These are phyloP conservation scores for Taenaris catops DNA, from an alignment of 2,888 invertebrate species.

Conservation along the genomic window DNA sequence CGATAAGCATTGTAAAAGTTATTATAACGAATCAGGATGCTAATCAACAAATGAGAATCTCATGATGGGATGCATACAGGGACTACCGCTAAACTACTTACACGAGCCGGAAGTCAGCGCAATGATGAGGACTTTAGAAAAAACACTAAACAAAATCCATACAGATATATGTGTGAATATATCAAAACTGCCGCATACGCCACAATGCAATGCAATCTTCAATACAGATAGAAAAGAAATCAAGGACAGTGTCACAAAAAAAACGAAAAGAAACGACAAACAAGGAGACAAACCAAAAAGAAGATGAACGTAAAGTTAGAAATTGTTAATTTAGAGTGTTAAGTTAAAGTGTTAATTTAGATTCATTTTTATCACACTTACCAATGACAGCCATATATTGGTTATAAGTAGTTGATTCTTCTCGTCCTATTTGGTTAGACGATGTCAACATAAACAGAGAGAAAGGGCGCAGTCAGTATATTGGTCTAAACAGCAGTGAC, in stretches of 20 bases:
- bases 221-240: slow-evolving; percentile 54
- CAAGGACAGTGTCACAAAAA: slow-evolving; percentile 43
- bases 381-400: slow-evolving; percentile 97
- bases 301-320: slow-evolving; percentile 52
- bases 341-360: slow-evolving; percentile 73
- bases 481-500: slow-evolving; percentile 63
- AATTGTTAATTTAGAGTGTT: too few species aligned
- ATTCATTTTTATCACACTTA: slow-evolving; percentile 85
- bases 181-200: slow-evolving; percentile 71
- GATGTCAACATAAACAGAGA: slow-evolving; percentile 85
- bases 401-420: slow-evolving; percentile 97
- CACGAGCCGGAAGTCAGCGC: slow-evolving; percentile 43
- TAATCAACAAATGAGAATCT: slow-evolving; percentile 32
- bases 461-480: slow-evolving; percentile 79
- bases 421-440: slow-evolving; percentile 91
- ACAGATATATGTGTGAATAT: slow-evolving; percentile 37
- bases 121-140: slow-evolving; percentile 42
- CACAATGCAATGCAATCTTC: slow-evolving; percentile 74
- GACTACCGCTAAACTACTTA: slow-evolving; percentile 56
- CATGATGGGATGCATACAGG: slow-evolving; percentile 60
- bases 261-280: slow-evolving; percentile 36
- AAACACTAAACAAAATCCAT: slow-evolving; percentile 49
- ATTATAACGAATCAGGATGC: slow-evolving; percentile 27
- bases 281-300: slow-evolving; percentile 47
- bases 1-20: too few species aligned